Evolutionary conservation across 2,113 vertebrate species (phyloP), one percentile per base, ranked within the genome.

Genomic region (Esox niger): DNA sequence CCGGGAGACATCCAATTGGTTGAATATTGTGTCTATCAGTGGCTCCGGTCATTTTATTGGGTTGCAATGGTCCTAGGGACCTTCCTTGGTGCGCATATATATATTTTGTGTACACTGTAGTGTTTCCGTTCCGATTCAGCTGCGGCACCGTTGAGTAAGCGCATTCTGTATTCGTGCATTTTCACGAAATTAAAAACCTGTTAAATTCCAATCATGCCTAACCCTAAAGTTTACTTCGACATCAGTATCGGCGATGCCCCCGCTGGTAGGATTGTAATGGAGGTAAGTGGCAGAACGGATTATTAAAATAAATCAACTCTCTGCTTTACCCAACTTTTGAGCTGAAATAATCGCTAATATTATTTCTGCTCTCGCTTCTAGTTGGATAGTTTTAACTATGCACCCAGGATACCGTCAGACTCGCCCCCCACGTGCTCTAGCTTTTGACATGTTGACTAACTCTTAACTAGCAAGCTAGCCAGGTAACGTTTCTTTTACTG

Each of bases 161-260:
- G 20, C 38, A 20, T 52, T 29, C 33, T 33, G 52, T 63, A 20
- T 29, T 8, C 52, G 15, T 63, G 7, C 27, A 56, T 13, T 52
- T 31, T 6, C 35, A 47, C n/a, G 33, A 1, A 46, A 29, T 9
- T 38, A 33, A 27, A 6, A 23, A 6, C 10, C 26, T 17, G 29
- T 23, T 27, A 10, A 11, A 65, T 47, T 32, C 52, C 56, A 69
- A 71, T 15, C 49, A 94, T 94, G 93, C 79, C 64, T 10, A 90
- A 85, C 20, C 91, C 90, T 0, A 23, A 38, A 69, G 92, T 93
- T 21, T 95, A 81, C 74, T 95, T 94, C 67, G 92, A 94, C 56
- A 79, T 94, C 35, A 21, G 71, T 1, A 68, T 87, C 2, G 84
- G 84, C 35, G 82, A 62, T 21, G 62, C 46, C 0, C 26, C 20